These are phyloP conservation scores for Cliona cf. orientalis DNA, from an alignment of 37 sponge, comb jelly and placozoan genomes.

Conservation along the genomic window DNA sequence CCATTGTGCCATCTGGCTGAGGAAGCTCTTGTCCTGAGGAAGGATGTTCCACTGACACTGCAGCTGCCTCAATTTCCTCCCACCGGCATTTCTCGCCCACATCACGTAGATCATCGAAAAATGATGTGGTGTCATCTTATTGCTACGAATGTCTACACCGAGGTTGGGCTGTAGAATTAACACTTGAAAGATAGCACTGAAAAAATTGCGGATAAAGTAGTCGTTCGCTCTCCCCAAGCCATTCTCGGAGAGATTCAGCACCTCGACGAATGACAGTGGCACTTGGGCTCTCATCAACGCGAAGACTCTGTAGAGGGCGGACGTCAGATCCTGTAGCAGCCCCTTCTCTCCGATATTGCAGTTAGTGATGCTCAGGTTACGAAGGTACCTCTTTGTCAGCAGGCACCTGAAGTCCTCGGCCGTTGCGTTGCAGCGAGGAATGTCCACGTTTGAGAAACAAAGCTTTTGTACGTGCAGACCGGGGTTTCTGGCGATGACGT, in stretches of 20 bases:
- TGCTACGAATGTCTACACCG: conserved; percentile 4
- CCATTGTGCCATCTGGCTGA: neutral
- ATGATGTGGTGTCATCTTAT: conserved; percentile 3
- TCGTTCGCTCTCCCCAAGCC: neutral
- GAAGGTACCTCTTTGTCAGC: neutral
- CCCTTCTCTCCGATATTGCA: conserved; percentile 24
- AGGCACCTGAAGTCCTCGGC: conserved; percentile 15
- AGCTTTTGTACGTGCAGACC: neutral
- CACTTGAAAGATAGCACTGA: neutral
- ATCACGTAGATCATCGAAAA: conserved; percentile 3
- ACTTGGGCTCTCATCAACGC: no score
- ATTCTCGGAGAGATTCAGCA: neutral
- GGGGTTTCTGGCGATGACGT: conserved; percentile 11
- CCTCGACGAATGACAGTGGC: neutral
- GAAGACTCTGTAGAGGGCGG: neutral
- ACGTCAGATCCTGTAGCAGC: conserved; percentile 2
- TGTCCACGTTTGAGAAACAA: conserved; percentile 4
- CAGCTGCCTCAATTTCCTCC: conserved; percentile 24
- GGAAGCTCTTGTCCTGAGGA: neutral
- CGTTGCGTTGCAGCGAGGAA: conserved; percentile 12
- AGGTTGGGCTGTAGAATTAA: neutral
- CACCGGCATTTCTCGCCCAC: conserved; percentile 14
- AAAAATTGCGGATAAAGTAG: neutral
- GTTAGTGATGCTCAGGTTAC: neutral
- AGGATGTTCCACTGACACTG: neutral